These are phyloP conservation scores for Entomyzon cyanotis DNA, from an alignment of 2,113 vertebrate genomes.

Conservation along the genomic window DNA sequence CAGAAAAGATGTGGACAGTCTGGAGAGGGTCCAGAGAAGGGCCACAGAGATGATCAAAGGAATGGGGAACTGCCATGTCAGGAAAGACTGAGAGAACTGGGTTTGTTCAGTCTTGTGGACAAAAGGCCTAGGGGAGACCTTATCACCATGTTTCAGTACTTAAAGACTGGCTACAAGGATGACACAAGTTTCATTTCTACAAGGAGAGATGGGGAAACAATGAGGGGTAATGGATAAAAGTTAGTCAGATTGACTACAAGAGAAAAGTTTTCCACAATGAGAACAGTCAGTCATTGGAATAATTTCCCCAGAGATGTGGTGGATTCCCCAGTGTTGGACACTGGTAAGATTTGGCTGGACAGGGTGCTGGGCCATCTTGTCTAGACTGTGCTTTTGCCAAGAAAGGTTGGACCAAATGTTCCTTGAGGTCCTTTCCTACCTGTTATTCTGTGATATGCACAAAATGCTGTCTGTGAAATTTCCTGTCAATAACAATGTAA, in stretches of 20 bases:
- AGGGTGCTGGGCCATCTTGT: neutral
- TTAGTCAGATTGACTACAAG: neutral
- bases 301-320: neutral
- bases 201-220: neutral
- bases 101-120: neutral
- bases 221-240: neutral
- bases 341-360: neutral
- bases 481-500: neutral
- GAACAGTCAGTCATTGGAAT: no score
- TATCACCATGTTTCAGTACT: neutral
- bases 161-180: neutral
- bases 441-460: neutral
- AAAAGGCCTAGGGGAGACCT: neutral
- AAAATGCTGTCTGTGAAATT: neutral
- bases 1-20: neutral
- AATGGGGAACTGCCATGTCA: neutral
- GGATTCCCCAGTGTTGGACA: neutral
- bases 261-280: neutral
- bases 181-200: neutral
- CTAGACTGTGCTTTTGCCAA: neutral
- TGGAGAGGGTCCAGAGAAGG: neutral
- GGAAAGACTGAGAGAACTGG: neutral
- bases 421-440: neutral
- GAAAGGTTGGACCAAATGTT: neutral
- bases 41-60: neutral